Conservation (phyloP, 1,140 invertebrate genomes). For the Chironomus striatipennis region DNA sequence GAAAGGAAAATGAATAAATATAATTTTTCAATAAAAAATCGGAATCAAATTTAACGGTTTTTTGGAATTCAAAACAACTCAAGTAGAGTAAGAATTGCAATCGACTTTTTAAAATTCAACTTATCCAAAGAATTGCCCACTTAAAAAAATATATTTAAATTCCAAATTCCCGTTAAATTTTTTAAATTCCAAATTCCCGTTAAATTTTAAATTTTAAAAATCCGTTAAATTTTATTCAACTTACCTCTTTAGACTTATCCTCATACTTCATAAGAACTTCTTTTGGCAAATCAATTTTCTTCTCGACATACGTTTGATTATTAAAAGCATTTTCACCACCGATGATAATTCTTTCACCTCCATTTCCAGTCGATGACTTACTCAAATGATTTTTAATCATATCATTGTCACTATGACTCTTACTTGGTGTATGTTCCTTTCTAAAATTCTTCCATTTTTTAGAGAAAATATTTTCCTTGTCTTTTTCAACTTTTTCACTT, state of each 20-base stretch:
- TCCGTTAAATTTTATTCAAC: conserved; percentile 24
- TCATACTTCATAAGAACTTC: conserved; percentile 69
- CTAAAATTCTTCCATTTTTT: conserved; percentile 27
- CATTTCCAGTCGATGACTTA: conserved; percentile 5
- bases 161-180: too few relatives aligned
- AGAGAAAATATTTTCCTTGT: conserved; percentile 26
- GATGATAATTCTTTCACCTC: conserved; percentile 67
- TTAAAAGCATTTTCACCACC: conserved; percentile 60
- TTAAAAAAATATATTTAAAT: too few relatives aligned
- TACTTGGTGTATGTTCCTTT: conserved; percentile 13
- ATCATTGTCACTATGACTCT: neutral
- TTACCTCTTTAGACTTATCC: conserved; percentile 67
- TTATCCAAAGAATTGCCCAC: too few relatives aligned
- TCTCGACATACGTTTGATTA: conserved; percentile 33
- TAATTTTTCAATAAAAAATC: too few relatives aligned
- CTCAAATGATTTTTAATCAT: neutral
- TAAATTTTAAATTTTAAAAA: neutral
- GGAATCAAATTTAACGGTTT: too few relatives aligned
- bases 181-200: neutral
- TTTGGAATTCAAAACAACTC: too few relatives aligned
- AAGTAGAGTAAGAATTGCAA: too few relatives aligned
- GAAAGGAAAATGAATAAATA: too few relatives aligned
- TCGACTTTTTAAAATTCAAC: too few relatives aligned
- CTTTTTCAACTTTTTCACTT: conserved; percentile 24
- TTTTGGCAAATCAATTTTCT: conserved; percentile 51